phyloP scores from a whole-genome alignment of 2,888 invertebrate species.

The Micropterix aruncella region DNA sequence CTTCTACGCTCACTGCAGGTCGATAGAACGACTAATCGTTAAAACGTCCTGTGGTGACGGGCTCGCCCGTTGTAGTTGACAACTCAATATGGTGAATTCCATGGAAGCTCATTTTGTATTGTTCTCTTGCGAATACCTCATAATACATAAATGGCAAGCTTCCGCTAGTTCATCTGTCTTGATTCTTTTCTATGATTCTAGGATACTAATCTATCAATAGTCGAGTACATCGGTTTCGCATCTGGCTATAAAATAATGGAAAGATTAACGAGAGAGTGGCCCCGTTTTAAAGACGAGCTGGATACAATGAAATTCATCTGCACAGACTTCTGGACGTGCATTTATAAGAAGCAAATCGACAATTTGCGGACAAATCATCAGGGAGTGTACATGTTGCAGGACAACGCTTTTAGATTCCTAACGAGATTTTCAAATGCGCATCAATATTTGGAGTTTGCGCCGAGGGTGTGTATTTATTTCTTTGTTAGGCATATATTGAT shows the following conservation, averaged over 20 bases:
- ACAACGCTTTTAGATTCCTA: conserved; percentile 86
- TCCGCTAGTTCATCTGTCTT: no score
- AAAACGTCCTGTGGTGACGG: no score
- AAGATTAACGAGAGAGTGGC: conserved; percentile 79
- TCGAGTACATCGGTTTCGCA: conserved; percentile 75
- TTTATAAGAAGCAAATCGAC: conserved; percentile 97
- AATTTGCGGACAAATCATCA: conserved; percentile 95
- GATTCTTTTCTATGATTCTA: no score
- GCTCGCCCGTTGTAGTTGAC: no score
- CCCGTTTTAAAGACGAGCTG: conserved; percentile 90
- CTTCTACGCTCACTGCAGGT: no score
- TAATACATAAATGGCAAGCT: no score
- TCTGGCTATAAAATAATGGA: conserved; percentile 77
- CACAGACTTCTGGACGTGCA: conserved; percentile 96
- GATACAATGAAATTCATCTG: conserved; percentile 98
- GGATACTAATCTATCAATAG: conserved; percentile 55
- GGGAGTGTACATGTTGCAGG: conserved; percentile 95
- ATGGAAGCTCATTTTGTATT: no score
- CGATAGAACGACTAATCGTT: no score
- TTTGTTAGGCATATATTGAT: conserved; percentile 5
- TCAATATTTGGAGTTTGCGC: conserved; percentile 85
- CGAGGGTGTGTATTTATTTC: conserved; percentile 43
- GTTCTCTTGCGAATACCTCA: no score
- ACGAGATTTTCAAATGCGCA: conserved; percentile 76
- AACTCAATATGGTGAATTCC: no score